Conservation (phyloP, 2,888 invertebrate genomes). For the Phasia obesa region DNA sequence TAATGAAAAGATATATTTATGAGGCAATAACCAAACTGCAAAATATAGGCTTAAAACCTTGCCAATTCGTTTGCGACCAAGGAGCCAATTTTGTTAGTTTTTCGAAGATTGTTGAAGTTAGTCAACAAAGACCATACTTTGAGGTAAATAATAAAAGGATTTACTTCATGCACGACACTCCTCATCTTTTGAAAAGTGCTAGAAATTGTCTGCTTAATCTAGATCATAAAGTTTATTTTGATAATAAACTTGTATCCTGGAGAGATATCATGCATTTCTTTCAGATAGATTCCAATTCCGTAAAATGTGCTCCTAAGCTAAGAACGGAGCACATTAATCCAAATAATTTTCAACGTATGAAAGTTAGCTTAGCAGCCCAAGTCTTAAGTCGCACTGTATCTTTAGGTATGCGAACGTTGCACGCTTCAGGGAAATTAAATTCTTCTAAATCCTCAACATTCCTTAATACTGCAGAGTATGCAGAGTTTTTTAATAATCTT, state of each 20-base stretch:
- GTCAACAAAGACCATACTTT: not conserved
- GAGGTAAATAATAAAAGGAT: not conserved
- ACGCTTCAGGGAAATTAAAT: constrained; percentile 2
- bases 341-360: constrained; percentile 4
- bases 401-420: not conserved
- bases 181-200: not conserved
- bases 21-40: too few species aligned
- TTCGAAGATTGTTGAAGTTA: not conserved
- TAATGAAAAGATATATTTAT: too few species aligned
- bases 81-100: too few species aligned
- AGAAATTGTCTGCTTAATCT: not conserved
- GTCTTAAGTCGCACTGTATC: constrained; percentile 8
- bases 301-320: too few species aligned
- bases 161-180: not conserved
- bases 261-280: constrained; percentile 1
- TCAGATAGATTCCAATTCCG: not conserved
- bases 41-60: too few species aligned
- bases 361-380: constrained; percentile 16
- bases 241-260: not conserved
- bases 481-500: constrained; percentile 19
- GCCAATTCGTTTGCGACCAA: too few species aligned
- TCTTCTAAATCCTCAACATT: not conserved
- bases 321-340: not conserved
- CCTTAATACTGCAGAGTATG: not conserved
- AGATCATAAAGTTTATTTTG: not conserved